Base-by-base conservation (phyloP, 1,140 invertebrate species). In the Danaus plexippus region DNA sequence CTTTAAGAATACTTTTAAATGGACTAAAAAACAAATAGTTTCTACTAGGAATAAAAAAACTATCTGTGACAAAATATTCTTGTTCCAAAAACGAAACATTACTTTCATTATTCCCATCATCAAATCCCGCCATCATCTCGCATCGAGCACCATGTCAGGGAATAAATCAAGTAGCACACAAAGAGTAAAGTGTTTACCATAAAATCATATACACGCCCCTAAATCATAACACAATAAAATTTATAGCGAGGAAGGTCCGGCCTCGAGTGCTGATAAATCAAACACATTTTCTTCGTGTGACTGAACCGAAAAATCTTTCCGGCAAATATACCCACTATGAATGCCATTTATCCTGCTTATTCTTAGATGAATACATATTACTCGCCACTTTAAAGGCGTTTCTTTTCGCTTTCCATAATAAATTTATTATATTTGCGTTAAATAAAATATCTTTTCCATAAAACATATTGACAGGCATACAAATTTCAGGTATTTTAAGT, bases 151-250 rank as follows among this genome's bases (percentile, higher is more conserved):
- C 50, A 57, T 54, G 60, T 60, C 62, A 53, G 13, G 22, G 56
- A 62, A 76, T 77, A 85, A 83, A 82, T 80, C 72, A 55, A 67
- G 60, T 61, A 68, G 69, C 63, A 79, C 64, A 80, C 75, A 85
- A 83, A 82, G 74, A 77, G 69, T 78, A 71, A 82, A 83, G 75
- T 84, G 80, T 86, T 84, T 84, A 84, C 79, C 82, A 84, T 86
- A 86, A 86, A 83, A 84, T 80, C 73, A 73, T 78, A 75, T 75
- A 80, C 77, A 68, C 63, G 75, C 66, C 63, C 73, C 77, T 84
- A 86, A 86, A 86, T 86, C 80, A 86, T 83, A 84, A 77, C 77
- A 80, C 80, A 86, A 84, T 86, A 84, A 81, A 86, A 86, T 85
- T 85, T 85, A 86, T 84, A 77, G 83, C 79, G 56, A 73, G 79